Conservation (phyloP, 2,888 invertebrate genomes). For the Eledona agricola region DNA sequence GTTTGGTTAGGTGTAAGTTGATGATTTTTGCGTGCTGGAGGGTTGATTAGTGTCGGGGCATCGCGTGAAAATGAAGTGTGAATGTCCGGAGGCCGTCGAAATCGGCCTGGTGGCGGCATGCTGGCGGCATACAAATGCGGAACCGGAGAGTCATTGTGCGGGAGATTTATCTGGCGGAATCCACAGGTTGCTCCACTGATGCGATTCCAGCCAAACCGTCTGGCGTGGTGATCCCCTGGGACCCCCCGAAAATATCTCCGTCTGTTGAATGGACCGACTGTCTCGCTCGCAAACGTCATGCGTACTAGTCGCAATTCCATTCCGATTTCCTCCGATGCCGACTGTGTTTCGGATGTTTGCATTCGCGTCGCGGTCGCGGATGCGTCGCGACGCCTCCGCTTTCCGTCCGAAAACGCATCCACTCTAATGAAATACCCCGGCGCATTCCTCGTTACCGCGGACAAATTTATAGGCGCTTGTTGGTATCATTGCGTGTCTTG, state of each 20-base stretch:
- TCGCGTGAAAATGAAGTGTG: constrained; percentile 18
- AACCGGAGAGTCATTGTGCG: constrained; percentile 51
- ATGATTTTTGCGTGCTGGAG: no score
- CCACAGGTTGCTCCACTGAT: constrained; percentile 59
- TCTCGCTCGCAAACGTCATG: constrained; percentile 58
- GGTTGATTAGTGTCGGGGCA: no score
- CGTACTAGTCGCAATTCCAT: constrained; percentile 51
- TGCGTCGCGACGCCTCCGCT: constrained; percentile 26
- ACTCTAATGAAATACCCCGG: constrained; percentile 53
- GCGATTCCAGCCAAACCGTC: constrained; percentile 55
- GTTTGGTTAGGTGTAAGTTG: no score
- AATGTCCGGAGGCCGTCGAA: constrained; percentile 38
- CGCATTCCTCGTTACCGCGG: constrained; percentile 56
- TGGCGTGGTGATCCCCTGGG: constrained; percentile 56
- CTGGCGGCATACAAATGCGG: constrained; percentile 49
- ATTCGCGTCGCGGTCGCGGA: constrained; percentile 34
- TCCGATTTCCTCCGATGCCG: constrained; percentile 53
- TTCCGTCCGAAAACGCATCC: no score
- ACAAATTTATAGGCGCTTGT: constrained; percentile 57
- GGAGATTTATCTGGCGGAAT: constrained; percentile 61
- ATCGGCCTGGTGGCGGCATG: constrained; percentile 39
- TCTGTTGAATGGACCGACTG: constrained; percentile 58
- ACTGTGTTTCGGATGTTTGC: constrained; percentile 47
- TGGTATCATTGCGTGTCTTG: constrained; percentile 63
- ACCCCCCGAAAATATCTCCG: constrained; percentile 51